Evolutionary conservation across 1,140 invertebrate species (phyloP).

Genomic region (Drosophila kohkoa): DNA sequence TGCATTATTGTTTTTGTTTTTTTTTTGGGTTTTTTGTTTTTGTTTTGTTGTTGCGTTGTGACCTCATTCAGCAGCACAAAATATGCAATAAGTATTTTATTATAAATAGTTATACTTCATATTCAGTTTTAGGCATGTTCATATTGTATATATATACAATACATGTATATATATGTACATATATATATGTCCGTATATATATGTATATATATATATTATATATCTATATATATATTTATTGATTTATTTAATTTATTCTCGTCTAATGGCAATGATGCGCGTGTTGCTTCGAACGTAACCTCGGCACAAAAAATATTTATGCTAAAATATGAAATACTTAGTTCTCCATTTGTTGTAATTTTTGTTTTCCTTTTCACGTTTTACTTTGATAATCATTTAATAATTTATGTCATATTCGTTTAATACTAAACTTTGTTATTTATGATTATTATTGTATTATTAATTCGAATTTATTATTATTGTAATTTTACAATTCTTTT

Average conservation of each 20-base stretch:
- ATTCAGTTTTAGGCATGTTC: conserved; percentile 45
- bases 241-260: conserved; percentile 69
- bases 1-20: conserved; percentile 52
- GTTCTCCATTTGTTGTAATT: conserved; percentile 37
- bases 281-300: conserved; percentile 79
- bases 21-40: conserved; percentile 34
- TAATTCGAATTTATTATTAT: conserved; percentile 49
- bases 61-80: conserved; percentile 81
- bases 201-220: conserved; percentile 27
- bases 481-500: conserved; percentile 68
- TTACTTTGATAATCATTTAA: conserved; percentile 39
- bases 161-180: conserved; percentile 28
- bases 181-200: conserved; percentile 18
- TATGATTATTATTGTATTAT: conserved; percentile 43
- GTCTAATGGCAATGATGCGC: conserved; percentile 82
- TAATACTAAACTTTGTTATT: conserved; percentile 47
- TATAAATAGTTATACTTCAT: conserved; percentile 50
- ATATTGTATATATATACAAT: conserved; percentile 21
- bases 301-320: conserved; percentile 79
- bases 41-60: conserved; percentile 74
- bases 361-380: conserved; percentile 9
- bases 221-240: conserved; percentile 34
- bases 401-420: conserved; percentile 39
- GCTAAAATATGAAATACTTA: conserved; percentile 76
- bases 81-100: conserved; percentile 69